Evolutionary conservation across 1,140 invertebrate species (phyloP).

Genomic region (Choristoneura fumiferana): DNA sequence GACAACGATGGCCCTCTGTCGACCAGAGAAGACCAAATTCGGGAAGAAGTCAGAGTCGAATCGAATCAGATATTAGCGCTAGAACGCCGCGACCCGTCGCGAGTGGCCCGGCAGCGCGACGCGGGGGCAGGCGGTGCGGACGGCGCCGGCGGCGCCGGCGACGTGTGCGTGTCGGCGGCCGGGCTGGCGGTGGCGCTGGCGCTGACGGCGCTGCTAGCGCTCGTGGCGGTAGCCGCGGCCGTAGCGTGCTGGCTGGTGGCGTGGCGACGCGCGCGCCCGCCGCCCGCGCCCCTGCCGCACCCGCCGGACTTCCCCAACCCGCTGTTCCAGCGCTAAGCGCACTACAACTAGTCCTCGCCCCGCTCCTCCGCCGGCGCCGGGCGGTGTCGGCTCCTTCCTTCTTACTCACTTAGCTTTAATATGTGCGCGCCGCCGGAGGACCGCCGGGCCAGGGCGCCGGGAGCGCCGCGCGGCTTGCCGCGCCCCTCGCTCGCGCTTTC

Average conservation of each 20-base stretch:
- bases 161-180: slow-evolving; percentile 95
- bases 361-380: slow-evolving; percentile 77
- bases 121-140: slow-evolving; percentile 41
- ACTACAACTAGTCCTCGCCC: slow-evolving; percentile 84
- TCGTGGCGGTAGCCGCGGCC: slow-evolving; percentile 95
- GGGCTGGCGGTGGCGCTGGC: slow-evolving; percentile 95
- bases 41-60: slow-evolving; percentile 95
- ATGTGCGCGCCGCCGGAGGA: slow-evolving; percentile 70
- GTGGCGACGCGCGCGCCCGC: slow-evolving; percentile 90
- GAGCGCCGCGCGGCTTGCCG: slow-evolving; percentile 40
- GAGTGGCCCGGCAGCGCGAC: slow-evolving; percentile 78
- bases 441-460: slow-evolving; percentile 63
- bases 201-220: slow-evolving; percentile 92
- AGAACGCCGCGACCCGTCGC: slow-evolving; percentile 86
- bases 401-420: slow-evolving; percentile 53
- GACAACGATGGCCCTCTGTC: slow-evolving; percentile 81
- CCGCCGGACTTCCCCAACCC: slow-evolving; percentile 97
- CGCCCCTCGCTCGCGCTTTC: slow-evolving; percentile 56
- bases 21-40: slow-evolving; percentile 87
- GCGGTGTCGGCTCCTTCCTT: slow-evolving; percentile 71
- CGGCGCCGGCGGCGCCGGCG: slow-evolving; percentile 78
- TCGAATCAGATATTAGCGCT: slow-evolving; percentile 95
- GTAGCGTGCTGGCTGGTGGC: slow-evolving; percentile 97
- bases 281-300: slow-evolving; percentile 93
- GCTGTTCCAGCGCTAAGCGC: slow-evolving; percentile 90